Conservation (phyloP, 92 coral and sea anemone genomes). For the Nematostella vectensis region DNA sequence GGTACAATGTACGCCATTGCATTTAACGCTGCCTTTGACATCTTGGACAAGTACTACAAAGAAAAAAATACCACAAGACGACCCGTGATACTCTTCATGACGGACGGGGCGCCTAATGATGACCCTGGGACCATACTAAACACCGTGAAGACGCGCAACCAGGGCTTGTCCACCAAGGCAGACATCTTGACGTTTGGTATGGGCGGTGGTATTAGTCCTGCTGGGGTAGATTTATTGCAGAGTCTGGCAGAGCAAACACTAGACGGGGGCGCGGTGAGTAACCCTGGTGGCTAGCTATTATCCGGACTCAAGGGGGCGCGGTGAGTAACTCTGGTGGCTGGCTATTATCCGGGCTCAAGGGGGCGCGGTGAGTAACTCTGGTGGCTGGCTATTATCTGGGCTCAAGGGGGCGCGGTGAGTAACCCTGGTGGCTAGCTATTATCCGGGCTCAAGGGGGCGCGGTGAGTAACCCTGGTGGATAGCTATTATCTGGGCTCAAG, state of each 20-base stretch:
- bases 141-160: constrained; percentile 19
- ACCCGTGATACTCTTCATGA: constrained; percentile 47
- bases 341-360: too few species aligned
- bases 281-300: too few species aligned
- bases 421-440: too few species aligned
- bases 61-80: constrained; percentile 7
- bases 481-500: too few species aligned
- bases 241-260: not conserved
- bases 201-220: not conserved
- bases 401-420: too few species aligned
- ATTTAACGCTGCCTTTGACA: constrained; percentile 36
- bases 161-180: constrained; percentile 21
- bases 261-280: not conserved
- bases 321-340: too few species aligned
- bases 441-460: too few species aligned
- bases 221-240: not conserved
- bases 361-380: too few species aligned
- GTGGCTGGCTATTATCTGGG: too few species aligned
- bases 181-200: constrained; percentile 53
- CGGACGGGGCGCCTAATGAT: constrained; percentile 52
- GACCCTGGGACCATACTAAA: not conserved
- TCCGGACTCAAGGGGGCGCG: too few species aligned
- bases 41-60: constrained; percentile 16
- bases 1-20: constrained; percentile 21
- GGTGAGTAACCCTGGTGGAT: too few species aligned